These are phyloP conservation scores for Gavialis gangeticus DNA, from an alignment of 2,113 vertebrate genomes.

Conservation along the genomic window DNA sequence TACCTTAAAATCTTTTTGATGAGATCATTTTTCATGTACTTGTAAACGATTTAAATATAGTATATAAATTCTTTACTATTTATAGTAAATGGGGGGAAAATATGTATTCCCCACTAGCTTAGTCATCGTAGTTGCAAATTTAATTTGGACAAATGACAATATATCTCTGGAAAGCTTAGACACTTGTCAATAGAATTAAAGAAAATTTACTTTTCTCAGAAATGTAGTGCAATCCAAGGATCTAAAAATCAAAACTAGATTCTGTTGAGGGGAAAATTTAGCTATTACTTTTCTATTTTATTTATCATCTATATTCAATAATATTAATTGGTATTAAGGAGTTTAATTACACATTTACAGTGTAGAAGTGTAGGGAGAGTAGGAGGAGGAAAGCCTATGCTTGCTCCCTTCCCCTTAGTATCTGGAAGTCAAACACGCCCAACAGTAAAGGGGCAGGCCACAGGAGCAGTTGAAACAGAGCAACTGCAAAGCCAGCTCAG, in stretches of 20 bases:
- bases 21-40: fast-evolving
- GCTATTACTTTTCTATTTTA: background rate
- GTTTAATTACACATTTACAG: background rate
- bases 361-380: too few relatives aligned
- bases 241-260: background rate
- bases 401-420: too few relatives aligned
- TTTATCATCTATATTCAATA: background rate
- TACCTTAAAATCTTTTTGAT: fast-evolving
- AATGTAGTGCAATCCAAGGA: background rate
- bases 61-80: background rate
- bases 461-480: too few relatives aligned
- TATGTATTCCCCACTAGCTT: background rate
- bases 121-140: conserved; percentile 2
- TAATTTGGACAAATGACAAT: conserved; percentile 32
- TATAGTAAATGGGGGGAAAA: background rate
- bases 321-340: background rate
- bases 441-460: too few relatives aligned
- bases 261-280: background rate
- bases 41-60: background rate
- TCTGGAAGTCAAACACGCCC: too few relatives aligned
- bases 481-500: too few relatives aligned
- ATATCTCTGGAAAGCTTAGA: background rate
- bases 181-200: conserved; percentile 26
- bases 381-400: too few relatives aligned
- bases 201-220: conserved; percentile 3